These are phyloP conservation scores for Enteromius viviparus DNA, from an alignment of 2,797 vertebrate species.

Conservation along the genomic window DNA sequence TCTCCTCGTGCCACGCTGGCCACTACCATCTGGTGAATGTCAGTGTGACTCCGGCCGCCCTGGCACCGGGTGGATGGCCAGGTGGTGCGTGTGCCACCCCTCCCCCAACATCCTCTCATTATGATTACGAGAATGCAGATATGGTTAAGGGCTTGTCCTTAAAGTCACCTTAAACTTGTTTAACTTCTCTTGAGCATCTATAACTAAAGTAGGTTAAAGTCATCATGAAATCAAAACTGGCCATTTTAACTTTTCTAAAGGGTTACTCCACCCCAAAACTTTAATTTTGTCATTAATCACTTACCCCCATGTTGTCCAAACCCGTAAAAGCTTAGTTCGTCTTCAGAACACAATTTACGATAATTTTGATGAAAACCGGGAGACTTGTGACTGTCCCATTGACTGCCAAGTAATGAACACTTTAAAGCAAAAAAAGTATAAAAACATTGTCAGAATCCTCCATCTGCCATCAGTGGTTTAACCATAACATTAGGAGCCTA, in stretches of 20 bases:
- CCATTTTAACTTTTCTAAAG: neutral
- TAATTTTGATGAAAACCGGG: no score
- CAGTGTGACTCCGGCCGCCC: constrained; percentile 65
- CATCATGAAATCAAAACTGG: neutral
- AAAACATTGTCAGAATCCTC: no score
- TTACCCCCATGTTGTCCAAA: no score
- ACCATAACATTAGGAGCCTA: no score
- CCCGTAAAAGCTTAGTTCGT: no score
- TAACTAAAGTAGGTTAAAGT: constrained; percentile 6
- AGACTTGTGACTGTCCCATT: no score
- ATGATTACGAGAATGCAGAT: constrained; percentile 5
- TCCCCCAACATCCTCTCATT: neutral
- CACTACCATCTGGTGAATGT: constrained; percentile 72
- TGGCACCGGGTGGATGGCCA: constrained; percentile 67
- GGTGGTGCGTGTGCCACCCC: constrained; percentile 59
- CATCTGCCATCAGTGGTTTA: no score
- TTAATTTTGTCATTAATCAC: no score
- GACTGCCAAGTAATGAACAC: no score
- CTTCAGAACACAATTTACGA: no score
- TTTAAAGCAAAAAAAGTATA: no score
- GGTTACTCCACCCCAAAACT: no score
- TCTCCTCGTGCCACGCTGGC: constrained; percentile 54
- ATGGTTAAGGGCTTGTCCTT: constrained; percentile 3
- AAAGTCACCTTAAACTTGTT: constrained; percentile 37
- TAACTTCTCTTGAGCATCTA: neutral